These are phyloP conservation scores for Otus sunia DNA, from an alignment of 2,113 vertebrate genomes.

Conservation along the genomic window DNA sequence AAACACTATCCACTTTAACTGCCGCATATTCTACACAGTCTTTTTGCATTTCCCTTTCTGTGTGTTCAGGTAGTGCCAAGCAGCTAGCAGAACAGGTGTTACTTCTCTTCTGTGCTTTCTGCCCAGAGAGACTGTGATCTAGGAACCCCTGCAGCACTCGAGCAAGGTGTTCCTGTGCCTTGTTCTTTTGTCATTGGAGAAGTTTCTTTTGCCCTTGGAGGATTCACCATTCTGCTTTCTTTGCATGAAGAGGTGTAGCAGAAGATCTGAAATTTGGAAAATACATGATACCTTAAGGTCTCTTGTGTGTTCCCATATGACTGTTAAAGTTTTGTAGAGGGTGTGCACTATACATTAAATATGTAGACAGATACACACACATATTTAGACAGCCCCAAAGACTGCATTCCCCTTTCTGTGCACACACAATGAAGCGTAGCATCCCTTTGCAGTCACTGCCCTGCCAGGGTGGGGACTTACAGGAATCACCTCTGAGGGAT, in stretches of 20 bases:
- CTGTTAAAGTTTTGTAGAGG: background rate
- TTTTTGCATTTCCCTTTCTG: background rate
- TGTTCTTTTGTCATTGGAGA: background rate
- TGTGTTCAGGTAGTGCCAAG: background rate
- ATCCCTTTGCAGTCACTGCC: background rate
- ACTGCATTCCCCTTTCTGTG: background rate
- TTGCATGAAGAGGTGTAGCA: background rate
- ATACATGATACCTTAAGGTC: background rate
- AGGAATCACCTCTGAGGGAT: background rate
- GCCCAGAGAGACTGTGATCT: background rate
- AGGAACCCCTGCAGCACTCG: background rate
- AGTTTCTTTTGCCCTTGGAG: background rate
- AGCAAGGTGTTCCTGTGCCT: background rate
- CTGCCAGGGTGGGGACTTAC: background rate
- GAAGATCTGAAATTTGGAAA: background rate
- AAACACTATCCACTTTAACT: background rate
- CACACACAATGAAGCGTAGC: background rate
- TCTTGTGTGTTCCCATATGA: background rate
- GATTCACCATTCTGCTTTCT: background rate
- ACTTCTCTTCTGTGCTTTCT: background rate
- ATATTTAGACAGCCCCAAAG: background rate
- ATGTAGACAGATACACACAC: background rate
- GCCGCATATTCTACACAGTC: background rate
- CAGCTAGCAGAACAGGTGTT: background rate
- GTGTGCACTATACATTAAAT: background rate